Percentiles rank a stretch among this genome's conserved stretches.
These are phyloP conservation scores for Chaetogeoica ovagalla DNA, from an alignment of 2,888 invertebrate species.

Conservation along the genomic window DNA sequence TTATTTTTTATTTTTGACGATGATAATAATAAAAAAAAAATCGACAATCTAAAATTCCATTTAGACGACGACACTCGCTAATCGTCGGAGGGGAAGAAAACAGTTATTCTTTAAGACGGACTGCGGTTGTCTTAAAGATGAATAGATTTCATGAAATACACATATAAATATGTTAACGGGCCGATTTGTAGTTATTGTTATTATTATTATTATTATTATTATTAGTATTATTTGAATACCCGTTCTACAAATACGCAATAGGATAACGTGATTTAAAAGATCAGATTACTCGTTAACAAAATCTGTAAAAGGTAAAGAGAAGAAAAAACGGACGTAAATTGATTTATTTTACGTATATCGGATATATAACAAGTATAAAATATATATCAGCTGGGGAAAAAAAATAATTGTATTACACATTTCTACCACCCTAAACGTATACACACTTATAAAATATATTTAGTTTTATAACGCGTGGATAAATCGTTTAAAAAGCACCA, in stretches of 20 bases:
- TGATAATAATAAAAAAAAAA: too few relatives aligned
- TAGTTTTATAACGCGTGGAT: not conserved
- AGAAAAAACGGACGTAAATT: not conserved
- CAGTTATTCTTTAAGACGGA: too few relatives aligned
- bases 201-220: not conserved
- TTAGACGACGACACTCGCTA: too few relatives aligned
- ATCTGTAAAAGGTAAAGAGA: not conserved
- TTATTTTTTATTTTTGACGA: too few relatives aligned
- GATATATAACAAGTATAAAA: not conserved
- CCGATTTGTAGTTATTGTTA: too few relatives aligned
- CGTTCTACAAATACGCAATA: not conserved
- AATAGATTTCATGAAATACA: too few relatives aligned
- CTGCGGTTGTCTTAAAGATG: too few relatives aligned
- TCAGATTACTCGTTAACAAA: not conserved
- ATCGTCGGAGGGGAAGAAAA: too few relatives aligned
- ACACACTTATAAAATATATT: not conserved
- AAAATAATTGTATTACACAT: not conserved
- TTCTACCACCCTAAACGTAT: constrained; percentile 9
- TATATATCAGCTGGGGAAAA: too few relatives aligned
- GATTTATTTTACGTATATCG: not conserved
- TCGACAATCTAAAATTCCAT: too few relatives aligned
- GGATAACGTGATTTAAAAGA: not conserved
- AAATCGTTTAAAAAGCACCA: constrained; percentile 36
- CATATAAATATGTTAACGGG: too few relatives aligned
- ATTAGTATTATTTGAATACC: not conserved